These are phyloP conservation scores for Schizothorax lantsangensis DNA, from an alignment of 2,797 vertebrate species.

Conservation along the genomic window DNA sequence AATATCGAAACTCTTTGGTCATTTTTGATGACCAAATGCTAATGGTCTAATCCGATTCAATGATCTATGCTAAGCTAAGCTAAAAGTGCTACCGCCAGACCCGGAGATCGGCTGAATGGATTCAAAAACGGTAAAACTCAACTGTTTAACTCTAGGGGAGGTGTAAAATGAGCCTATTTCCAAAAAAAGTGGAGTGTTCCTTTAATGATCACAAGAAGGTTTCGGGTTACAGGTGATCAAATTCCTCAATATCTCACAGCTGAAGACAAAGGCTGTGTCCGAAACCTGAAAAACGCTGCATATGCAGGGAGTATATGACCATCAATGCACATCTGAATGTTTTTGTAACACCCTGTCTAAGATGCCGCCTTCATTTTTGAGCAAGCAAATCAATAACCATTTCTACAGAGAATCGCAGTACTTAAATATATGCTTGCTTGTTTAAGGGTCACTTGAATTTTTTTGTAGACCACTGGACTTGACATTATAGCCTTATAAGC, in stretches of 20 bases:
- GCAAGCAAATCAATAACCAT: not conserved
- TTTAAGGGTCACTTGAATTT: not conserved
- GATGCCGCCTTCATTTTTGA: not conserved
- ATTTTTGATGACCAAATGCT: no score
- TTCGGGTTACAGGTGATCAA: slow-evolving; percentile 30
- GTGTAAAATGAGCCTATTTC: no score
- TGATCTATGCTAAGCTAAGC: no score
- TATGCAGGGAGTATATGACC: not conserved
- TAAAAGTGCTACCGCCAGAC: no score
- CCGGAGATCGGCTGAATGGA: no score
- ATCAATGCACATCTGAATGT: not conserved
- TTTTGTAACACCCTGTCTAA: not conserved
- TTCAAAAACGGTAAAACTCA: no score
- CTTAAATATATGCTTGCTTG: not conserved
- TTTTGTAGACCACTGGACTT: not conserved
- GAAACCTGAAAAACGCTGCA: not conserved
- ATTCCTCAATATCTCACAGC: slow-evolving; percentile 15
- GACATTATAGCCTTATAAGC: not conserved
- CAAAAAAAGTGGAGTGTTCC: no score
- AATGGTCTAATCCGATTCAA: no score
- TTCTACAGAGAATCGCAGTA: not conserved
- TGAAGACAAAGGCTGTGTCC: slow-evolving; percentile 3
- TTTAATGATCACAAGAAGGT: slow-evolving; percentile 10
- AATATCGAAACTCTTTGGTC: no score
- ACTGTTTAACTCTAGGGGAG: no score